phyloP scores from a whole-genome alignment of 2,888 invertebrate species.

The Trichacis sp. region DNA sequence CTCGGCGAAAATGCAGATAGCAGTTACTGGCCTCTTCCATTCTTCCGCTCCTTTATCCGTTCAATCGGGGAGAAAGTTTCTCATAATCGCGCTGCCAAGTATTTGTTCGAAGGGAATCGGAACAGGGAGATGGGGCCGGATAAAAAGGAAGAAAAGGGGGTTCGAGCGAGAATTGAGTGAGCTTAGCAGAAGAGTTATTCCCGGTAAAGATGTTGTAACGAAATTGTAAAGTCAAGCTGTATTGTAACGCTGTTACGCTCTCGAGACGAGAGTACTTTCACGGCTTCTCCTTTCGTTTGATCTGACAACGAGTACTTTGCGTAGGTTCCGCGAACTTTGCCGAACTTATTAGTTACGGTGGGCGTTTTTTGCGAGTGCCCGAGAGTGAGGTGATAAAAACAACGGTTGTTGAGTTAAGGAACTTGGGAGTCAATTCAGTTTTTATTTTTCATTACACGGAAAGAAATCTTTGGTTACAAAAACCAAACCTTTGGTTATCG shows the following conservation, averaged over 20 bases:
- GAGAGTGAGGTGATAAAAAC: too few relatives aligned
- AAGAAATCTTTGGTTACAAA: too few relatives aligned
- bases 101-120: constrained; percentile 12
- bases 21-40: constrained; percentile 9
- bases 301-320: background rate
- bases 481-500: too few relatives aligned
- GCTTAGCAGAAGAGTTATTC: constrained; percentile 15
- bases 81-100: constrained; percentile 24
- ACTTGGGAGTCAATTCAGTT: too few relatives aligned
- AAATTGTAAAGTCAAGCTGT: background rate
- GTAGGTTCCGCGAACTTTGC: background rate
- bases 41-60: constrained; percentile 20
- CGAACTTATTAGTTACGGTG: too few relatives aligned
- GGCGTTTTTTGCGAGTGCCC: too few relatives aligned
- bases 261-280: background rate
- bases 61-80: constrained; percentile 34
- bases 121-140: background rate
- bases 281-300: constrained; percentile 1
- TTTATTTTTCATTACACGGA: too few relatives aligned
- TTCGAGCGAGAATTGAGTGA: constrained; percentile 30
- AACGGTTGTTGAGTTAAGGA: too few relatives aligned
- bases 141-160: background rate
- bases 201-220: constrained; percentile 10
- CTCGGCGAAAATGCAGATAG: constrained; percentile 22
- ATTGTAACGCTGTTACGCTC: background rate